These are phyloP conservation scores for Microctenopoma lineatum DNA, from an alignment of 2,797 vertebrate species.

Conservation along the genomic window DNA sequence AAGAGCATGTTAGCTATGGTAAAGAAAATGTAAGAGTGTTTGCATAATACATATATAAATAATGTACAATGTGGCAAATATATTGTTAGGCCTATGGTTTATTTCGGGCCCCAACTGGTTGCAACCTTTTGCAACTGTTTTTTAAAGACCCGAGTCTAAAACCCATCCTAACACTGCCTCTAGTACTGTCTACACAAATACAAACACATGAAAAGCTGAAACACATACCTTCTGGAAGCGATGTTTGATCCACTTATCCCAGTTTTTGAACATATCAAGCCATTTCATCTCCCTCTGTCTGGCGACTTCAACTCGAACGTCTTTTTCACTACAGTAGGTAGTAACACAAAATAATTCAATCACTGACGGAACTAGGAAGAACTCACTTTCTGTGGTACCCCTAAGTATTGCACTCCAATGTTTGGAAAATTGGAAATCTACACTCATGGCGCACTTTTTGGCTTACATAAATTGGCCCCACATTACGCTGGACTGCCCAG, in stretches of 20 bases:
- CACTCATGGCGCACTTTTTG: background rate
- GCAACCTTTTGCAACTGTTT: too few species aligned
- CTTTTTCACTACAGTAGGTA: constrained; percentile 80
- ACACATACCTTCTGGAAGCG: constrained; percentile 91
- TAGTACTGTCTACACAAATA: background rate
- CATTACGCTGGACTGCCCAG: background rate
- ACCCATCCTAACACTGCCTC: background rate
- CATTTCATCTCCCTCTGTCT: constrained; percentile 93
- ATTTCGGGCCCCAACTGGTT: too few species aligned
- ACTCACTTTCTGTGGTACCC: background rate
- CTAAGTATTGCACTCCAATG: constrained; percentile 1
- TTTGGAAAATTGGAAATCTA: background rate
- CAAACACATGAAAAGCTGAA: background rate
- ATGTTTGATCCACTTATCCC: constrained; percentile 93
- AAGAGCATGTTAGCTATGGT: background rate
- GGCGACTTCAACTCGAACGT: constrained; percentile 87
- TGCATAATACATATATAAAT: too few species aligned
- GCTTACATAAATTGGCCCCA: background rate
- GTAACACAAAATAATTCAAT: constrained; percentile 27
- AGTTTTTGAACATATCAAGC: constrained; percentile 93
- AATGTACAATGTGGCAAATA: background rate
- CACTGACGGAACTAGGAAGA: constrained; percentile 15
- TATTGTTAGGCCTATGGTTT: background rate
- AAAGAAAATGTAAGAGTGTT: background rate
- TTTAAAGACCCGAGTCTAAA: background rate